phyloP scores from a whole-genome alignment of 1,140 invertebrate genomes.

The Octopus bimaculoides region DNA sequence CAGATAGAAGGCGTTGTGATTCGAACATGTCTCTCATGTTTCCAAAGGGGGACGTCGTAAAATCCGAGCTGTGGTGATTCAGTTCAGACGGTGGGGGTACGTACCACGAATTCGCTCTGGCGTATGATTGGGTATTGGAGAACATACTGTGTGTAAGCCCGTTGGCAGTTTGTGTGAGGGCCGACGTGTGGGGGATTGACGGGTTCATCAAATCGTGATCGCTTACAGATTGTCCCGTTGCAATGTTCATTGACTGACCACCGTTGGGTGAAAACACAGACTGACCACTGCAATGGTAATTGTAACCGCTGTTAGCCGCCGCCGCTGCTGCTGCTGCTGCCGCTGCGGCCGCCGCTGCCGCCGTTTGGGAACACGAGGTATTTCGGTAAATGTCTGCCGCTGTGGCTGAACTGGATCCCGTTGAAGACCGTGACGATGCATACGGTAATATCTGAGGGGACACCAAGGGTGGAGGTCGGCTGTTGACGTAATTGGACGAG shows the following conservation, averaged over 20 bases:
- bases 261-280: slow-evolving; percentile 20
- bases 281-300: slow-evolving; percentile 31
- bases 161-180: slow-evolving; percentile 33
- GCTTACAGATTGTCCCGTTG: slow-evolving; percentile 19
- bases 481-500: slow-evolving; percentile 33
- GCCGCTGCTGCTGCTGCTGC: not conserved
- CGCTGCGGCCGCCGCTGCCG: slow-evolving; percentile 23
- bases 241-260: slow-evolving; percentile 19
- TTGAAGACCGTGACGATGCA: slow-evolving; percentile 25
- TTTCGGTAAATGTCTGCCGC: slow-evolving; percentile 40
- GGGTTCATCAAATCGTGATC: slow-evolving; percentile 28
- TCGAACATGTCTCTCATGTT: slow-evolving; percentile 46
- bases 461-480: slow-evolving; percentile 33
- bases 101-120: slow-evolving; percentile 46
- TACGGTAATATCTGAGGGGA: slow-evolving; percentile 44
- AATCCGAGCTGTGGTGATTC: slow-evolving; percentile 34
- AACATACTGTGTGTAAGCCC: slow-evolving; percentile 40
- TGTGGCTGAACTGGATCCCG: not conserved
- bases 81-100: slow-evolving; percentile 41
- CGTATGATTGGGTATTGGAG: slow-evolving; percentile 37
- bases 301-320: slow-evolving; percentile 14
- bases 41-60: slow-evolving; percentile 33
- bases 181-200: slow-evolving; percentile 19
- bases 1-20: slow-evolving; percentile 36
- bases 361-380: slow-evolving; percentile 31